Percentiles rank a stretch among this genome's conserved stretches.
Conservation (phyloP, 2,113 vertebrate species). For the Phylloscopus trochiloides region DNA sequence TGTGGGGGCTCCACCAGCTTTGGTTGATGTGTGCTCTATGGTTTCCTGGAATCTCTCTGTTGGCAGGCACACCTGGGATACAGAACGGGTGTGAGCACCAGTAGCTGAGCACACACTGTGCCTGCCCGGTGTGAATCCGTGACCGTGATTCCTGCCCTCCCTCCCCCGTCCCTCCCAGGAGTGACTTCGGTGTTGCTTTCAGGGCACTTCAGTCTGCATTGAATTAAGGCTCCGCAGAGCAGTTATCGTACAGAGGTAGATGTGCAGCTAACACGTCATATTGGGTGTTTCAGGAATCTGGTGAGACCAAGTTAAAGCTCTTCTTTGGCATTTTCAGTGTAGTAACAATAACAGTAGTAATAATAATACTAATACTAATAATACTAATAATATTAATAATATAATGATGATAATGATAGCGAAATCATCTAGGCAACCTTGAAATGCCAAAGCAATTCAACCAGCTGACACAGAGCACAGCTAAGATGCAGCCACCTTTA, state of each 20-base stretch:
- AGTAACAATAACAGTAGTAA: not conserved
- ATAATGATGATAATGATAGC: not conserved
- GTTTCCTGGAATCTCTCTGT: not conserved
- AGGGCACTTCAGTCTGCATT: not conserved
- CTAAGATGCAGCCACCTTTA: not conserved
- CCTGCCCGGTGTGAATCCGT: rapidly evolving
- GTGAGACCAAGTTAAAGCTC: not conserved
- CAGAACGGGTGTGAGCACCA: rapidly evolving
- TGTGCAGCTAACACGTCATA: not conserved
- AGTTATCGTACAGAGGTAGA: not conserved
- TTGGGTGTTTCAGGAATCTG: not conserved
- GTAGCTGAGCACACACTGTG: rapidly evolving
- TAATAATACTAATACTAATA: not conserved
- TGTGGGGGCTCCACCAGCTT: not conserved
- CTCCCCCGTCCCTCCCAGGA: not conserved
- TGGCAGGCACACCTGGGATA: not conserved
- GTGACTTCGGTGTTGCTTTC: not conserved
- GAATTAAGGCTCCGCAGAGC: not conserved
- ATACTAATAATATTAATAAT: not conserved
- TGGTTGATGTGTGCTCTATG: not conserved
- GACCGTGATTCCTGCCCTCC: not conserved
- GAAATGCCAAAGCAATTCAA: not conserved
- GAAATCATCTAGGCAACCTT: not conserved
- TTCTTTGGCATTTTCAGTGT: not conserved
- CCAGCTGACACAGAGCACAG: not conserved